phyloP scores from a whole-genome alignment of 2,113 vertebrate species.

The Oceanites oceanicus region DNA sequence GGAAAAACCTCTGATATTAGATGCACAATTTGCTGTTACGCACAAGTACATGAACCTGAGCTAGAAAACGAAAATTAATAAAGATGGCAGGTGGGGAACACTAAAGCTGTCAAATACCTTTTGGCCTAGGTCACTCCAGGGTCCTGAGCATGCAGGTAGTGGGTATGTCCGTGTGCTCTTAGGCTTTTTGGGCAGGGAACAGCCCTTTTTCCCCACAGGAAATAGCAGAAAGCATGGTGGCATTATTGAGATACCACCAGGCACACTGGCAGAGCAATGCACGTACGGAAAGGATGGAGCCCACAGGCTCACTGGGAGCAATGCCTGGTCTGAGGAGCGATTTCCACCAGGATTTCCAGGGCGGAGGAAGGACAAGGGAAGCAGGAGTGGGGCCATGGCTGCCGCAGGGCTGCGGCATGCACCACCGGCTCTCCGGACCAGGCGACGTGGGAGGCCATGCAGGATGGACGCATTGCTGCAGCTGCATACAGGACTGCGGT shows the following conservation, averaged over 20 bases:
- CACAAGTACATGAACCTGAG: background rate
- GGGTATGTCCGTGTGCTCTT: background rate
- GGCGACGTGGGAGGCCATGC: fast-evolving
- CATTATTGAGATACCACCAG: background rate
- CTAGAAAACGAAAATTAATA: background rate
- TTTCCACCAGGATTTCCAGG: background rate
- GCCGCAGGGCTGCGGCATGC: background rate
- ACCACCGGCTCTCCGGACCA: background rate
- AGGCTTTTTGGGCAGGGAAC: background rate
- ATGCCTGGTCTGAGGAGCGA: background rate
- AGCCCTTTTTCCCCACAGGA: background rate
- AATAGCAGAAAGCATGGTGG: background rate
- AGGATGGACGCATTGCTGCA: background rate
- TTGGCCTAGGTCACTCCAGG: background rate
- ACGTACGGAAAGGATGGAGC: background rate
- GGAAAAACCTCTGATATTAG: background rate
- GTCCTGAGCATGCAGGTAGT: background rate
- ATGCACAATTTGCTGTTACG: background rate
- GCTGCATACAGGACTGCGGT: background rate
- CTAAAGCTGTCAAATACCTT: background rate
- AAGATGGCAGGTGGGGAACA: background rate
- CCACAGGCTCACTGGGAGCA: fast-evolving
- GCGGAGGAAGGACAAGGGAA: background rate
- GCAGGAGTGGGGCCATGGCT: background rate
- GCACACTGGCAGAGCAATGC: background rate